A percentile compares a stretch with the other conserved stretches of the same genome.
These are phyloP conservation scores for Vulpes ferrilata DNA, from an alignment of 2,113 vertebrate species.

Conservation along the genomic window DNA sequence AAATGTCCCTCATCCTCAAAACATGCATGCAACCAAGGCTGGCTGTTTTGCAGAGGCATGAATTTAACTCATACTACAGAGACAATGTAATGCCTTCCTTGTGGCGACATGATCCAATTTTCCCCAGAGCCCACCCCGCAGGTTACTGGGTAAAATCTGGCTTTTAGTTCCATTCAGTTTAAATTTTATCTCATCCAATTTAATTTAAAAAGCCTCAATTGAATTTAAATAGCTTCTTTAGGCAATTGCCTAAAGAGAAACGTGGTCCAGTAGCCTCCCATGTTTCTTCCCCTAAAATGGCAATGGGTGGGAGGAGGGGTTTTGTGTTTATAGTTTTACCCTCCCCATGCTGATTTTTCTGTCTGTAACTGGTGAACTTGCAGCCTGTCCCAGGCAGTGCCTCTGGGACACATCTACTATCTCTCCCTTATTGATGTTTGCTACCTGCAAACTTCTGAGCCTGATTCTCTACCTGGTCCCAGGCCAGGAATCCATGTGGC, in stretches of 20 bases:
- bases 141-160: background rate
- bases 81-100: background rate
- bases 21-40: background rate
- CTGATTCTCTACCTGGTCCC: background rate
- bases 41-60: accelerated
- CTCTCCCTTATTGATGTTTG: background rate
- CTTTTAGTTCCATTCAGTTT: background rate
- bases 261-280: background rate
- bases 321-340: background rate
- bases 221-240: constrained; percentile 25
- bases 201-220: background rate
- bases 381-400: no score
- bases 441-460: background rate
- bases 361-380: background rate
- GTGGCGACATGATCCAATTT: background rate
- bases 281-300: background rate
- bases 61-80: background rate
- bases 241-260: background rate
- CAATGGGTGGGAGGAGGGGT: background rate
- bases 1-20: no score
- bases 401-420: accelerated
- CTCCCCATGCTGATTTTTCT: background rate
- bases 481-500: background rate
- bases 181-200: background rate
- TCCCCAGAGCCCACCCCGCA: background rate